Evolutionary conservation across 2,113 vertebrate species (phyloP), one percentile per base, ranked within the genome.

Genomic region (Albula glossodonta): DNA sequence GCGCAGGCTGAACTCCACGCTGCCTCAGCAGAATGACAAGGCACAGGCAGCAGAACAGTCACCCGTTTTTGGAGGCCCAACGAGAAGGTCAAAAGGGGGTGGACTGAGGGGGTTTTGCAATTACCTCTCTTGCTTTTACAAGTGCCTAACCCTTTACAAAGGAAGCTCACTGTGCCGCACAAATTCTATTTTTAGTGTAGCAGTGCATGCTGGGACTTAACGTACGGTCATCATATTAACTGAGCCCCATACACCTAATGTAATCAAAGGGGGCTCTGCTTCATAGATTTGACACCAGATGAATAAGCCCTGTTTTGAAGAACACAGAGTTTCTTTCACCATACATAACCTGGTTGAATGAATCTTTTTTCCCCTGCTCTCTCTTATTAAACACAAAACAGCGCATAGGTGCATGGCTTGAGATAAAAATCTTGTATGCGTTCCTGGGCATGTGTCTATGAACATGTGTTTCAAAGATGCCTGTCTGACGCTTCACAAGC

Each of bases 301-400:
- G 91, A 94, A 93, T 93, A 91, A 93, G 91, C 86, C 88, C 90
- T 91, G 91, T 93, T 92, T 88, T 88, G 84, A 2, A 41, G 87
- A 91, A 95, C 93, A 95, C 92, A 89, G 90, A 89, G 86, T 88
- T 85, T 92, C 94, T 93, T 95, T 95, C 93, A 95, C 91, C 86
- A 93, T 92, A 93, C 92, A 95, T 93, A 89, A 90, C 84, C n/a
- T 79, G 60, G 86, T 84, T 91, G 83, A 93, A 93, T 92, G 91
- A 90, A 91, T 86, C 89, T 90, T 91, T 93, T 93, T 90, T 66
- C 51, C 86, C 87, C 51, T 5, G 17, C 49, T 74, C 22, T 5
- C 84, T 51, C 81, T 51, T 57, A 60, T 2, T 88, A 86, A 85
- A 86, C 83, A 87, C 84, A 86, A 80, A 82, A 77, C 87, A 51